Base-by-base conservation (phyloP, 2,888 invertebrate genomes). In the Ischnus inquisitorius region DNA sequence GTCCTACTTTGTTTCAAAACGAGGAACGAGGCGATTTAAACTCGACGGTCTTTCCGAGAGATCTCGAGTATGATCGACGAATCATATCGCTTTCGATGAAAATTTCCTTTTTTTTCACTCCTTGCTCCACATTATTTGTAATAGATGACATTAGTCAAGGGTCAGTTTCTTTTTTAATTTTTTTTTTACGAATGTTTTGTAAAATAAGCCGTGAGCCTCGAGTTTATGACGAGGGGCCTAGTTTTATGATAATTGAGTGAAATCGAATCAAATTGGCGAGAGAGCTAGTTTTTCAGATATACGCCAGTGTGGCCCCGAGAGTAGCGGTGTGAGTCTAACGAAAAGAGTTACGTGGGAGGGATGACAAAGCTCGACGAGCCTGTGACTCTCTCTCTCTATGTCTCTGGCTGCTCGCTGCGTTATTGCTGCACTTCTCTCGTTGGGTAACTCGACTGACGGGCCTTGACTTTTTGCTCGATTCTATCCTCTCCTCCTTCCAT, bases 381-480 rank as follows among this genome's bases (percentile, higher is more conserved):
- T 46, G 74, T 81, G 64, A 8, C 34, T 34, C 34, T 34, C 34
- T 34, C 34, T 34, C 34, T 34, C 69, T 78, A 25, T 60, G 25
- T 60, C 60, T 60, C 76, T 75, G 74, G 62, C 81, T 81, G 84
- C 84, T 34, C 54, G 72, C 79, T 81, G 81, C 81, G 72, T 75
- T 78, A 80, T 75, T 79, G 68, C 84, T 81, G 84, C 84, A 84
- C 78, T 84, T 81, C 74, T 74, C 71, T 82, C 57, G 57, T 84
- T 75, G 78, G 28, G 75, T 75, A 81, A 84, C 78, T 57, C 46
- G 48, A n/a, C 54, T 54, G 25, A 46, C 39, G 51, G 57, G 81
- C 85, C 85, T 85, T 85, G 85, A 85, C 85, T 85, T 85, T 84
- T 85, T 85, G 64, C 81, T 69, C 51, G 80, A 74, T 71, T 41